Evolutionary conservation across 1,140 invertebrate species (phyloP), one percentile per base, ranked within the genome.

Genomic region (Drosophila kikkawai): DNA sequence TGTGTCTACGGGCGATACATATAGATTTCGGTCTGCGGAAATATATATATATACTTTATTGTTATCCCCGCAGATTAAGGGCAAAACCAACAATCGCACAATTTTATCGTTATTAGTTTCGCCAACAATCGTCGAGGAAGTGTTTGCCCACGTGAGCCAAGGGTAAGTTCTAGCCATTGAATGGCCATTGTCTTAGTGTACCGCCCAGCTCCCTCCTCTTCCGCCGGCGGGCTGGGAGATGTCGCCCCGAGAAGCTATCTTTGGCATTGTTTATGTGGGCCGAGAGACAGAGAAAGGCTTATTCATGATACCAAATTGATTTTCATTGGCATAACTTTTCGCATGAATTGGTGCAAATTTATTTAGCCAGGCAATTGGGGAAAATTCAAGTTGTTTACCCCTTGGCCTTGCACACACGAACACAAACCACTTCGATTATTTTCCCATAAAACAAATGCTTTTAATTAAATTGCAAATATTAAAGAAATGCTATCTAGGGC

Each of bases 21-120:
- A 56, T 76, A 57, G 39, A 73, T 51, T 44, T 41, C 39, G 22
- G 42, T 56, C 47, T 41, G 26, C 37, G 55, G 47, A 56, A 66
- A 79, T 78, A 77, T 86, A 82, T 67, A 80, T 80, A 77, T 87
- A 83, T 91, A 76, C 67, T 90, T 91, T 82, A 85, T 81, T 90
- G 86, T 80, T 91, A 79, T 91, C 71, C 83, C 79, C 64, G 75
- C 82, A 92, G 91, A 92, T 92, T 85, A 92, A 92, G 86, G 91
- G 91, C 68, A 92, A 92, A 69, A 92, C 91, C 80, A 92, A 92
- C 82, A 92, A 92, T 92, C 85, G 88, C 71, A 92, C 91, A 82
- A 92, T 92, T 92, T 92, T 92, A 91, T 92, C 91, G 85, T 91
- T 92, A 91, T 88, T 92, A 91, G 82, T 92, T 87, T 82, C 91